phyloP scores from a whole-genome alignment of 2,888 invertebrate genomes.

The Lacanobia oleracea region DNA sequence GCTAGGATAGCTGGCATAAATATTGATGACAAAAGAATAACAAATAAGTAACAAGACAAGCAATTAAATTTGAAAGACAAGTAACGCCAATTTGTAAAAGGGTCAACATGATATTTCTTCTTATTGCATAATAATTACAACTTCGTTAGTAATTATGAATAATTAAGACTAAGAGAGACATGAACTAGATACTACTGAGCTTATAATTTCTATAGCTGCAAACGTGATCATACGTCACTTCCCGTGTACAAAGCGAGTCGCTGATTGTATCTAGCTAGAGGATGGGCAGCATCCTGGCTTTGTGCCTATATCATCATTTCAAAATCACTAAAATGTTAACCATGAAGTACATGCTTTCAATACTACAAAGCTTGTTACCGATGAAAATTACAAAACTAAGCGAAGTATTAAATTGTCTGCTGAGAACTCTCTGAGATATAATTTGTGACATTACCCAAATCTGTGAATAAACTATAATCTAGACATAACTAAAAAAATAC shows the following conservation, averaged over 20 bases:
- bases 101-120: not conserved
- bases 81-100: not conserved
- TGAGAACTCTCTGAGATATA: not conserved
- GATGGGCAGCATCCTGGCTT: slow-evolving; percentile 62
- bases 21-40: slow-evolving; percentile 15
- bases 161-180: slow-evolving; percentile 1
- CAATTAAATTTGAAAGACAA: slow-evolving; percentile 1
- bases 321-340: slow-evolving; percentile 24
- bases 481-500: not conserved
- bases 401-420: not conserved
- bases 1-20: slow-evolving; percentile 10
- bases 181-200: not conserved
- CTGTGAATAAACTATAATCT: not conserved
- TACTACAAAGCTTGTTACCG: not conserved
- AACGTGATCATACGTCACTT: slow-evolving; percentile 40
- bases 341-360: slow-evolving; percentile 15
- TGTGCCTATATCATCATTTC: slow-evolving; percentile 42
- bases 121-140: not conserved
- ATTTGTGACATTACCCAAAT: not conserved
- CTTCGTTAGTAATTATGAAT: not conserved
- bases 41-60: not conserved
- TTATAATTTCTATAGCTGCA: slow-evolving; percentile 11
- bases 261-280: slow-evolving; percentile 51
- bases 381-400: not conserved
- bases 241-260: slow-evolving; percentile 25